Evolutionary conservation across 2,888 invertebrate genomes (phyloP), one percentile per base, ranked within the genome.

Genomic region (Scaptomyza flava): DNA sequence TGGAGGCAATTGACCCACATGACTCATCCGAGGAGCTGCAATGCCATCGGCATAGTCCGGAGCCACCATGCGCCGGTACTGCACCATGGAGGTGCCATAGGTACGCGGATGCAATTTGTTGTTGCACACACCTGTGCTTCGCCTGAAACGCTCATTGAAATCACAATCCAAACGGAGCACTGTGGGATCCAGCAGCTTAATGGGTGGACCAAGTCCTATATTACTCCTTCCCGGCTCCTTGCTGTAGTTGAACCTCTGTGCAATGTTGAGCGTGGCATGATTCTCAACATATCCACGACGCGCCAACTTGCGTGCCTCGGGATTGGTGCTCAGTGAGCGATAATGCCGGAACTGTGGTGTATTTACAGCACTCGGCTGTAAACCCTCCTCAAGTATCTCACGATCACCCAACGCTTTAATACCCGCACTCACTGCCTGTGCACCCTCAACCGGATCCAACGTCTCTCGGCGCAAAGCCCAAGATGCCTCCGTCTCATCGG

Each of bases 31-130:
- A 0, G 97, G 96, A 0, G 93, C 89, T 27, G 94, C 94, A 53
- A 92, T 93, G 93, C 96, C 96, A 89, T 97, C 96, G 9, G 94
- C 94, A 89, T 97, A 97, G 84, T 94, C 94, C 0, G 97, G 94
- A 0, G 95, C 94, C 6, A 97, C 89, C n/a, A 94, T 93, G 14
- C 92, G 93, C 58, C 95, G 93, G 80, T 96, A 97, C 0, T 96
- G 95, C n/a, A 93, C 94, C 89, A 95, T 94, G 0, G 96, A 94
- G 0, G 95, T 94, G 0, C 97, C 97, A 93, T 94, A 95, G 3
- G 92, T 91, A n/a, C 93, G 89, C 0, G 95, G 94, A 74, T 95
- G 92, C 8, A 92, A 80, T 63, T 95, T 90, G 90, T 96, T 96
- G 89, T 97, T 97, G 90, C 97, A 97, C 3, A 94, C 94, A 0